Conservation (phyloP, 1,140 invertebrate genomes). For the Halyomorpha halys region DNA sequence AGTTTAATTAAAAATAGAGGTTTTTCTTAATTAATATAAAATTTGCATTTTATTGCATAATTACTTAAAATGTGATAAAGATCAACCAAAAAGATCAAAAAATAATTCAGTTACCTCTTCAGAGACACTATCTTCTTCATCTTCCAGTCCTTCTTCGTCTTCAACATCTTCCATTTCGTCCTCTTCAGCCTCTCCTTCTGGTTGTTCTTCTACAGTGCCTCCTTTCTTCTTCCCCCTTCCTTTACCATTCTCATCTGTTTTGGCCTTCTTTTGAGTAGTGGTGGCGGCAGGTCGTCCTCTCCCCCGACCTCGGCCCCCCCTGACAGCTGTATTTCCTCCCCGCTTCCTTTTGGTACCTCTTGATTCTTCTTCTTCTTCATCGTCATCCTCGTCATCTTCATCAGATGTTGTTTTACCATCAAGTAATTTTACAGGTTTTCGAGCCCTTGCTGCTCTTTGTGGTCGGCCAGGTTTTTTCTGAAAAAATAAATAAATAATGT, state of each 20-base stretch:
- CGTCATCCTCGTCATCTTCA: slow-evolving; percentile 11
- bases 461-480: slow-evolving; percentile 10
- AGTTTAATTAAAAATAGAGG: too few species aligned
- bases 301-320: neutral
- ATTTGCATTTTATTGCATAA: too few species aligned
- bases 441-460: neutral
- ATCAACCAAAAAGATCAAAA: too few species aligned
- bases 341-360: slow-evolving; percentile 8
- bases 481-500: neutral
- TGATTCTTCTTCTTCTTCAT: neutral
- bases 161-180: slow-evolving; percentile 22
- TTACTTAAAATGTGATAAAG: too few species aligned
- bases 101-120: slow-evolving; percentile 13
- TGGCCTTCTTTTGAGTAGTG: neutral
- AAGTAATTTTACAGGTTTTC: slow-evolving; percentile 6
- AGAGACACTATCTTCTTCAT: slow-evolving; percentile 7
- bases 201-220: neutral
- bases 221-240: slow-evolving; percentile 18
- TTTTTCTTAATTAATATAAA: too few species aligned
- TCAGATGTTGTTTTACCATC: slow-evolving; percentile 1
- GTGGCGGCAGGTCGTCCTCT: neutral
- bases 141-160: slow-evolving; percentile 16
- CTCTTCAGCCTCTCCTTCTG: slow-evolving; percentile 16
- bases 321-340: neutral
- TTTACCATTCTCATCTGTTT: slow-evolving; percentile 13